Evolutionary conservation across 2,888 invertebrate species (phyloP).

Genomic region (Agonopterix arenella): DNA sequence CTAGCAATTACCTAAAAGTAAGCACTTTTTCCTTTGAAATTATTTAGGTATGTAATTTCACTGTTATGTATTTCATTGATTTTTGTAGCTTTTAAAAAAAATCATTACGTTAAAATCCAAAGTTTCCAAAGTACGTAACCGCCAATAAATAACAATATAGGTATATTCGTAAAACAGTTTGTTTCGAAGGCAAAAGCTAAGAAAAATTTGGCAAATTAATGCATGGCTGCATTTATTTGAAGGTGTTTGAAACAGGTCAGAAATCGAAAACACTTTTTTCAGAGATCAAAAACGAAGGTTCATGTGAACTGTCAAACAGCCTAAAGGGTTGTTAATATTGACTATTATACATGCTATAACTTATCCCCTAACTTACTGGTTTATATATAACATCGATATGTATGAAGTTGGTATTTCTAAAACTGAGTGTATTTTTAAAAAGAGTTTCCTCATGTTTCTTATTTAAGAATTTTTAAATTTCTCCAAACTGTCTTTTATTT

Average conservation of each 20-base stretch:
- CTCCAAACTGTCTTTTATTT: conserved; percentile 26
- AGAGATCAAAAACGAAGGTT: conserved; percentile 1
- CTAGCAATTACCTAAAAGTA: no score
- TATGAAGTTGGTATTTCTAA: conserved; percentile 68
- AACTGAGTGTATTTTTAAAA: conserved; percentile 49
- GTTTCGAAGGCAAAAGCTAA: conserved; percentile 51
- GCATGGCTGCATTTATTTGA: no score
- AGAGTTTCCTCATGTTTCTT: conserved; percentile 14
- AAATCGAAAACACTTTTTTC: neutral
- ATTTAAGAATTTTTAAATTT: conserved; percentile 24
- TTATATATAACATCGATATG: conserved; percentile 74
- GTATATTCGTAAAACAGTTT: conserved; percentile 40
- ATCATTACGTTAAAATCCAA: neutral
- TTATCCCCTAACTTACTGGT: conserved; percentile 46
- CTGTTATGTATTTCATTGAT: no score
- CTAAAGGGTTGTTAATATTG: conserved; percentile 56
- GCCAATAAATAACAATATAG: conserved; percentile 11
- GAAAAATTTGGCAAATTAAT: conserved; percentile 13
- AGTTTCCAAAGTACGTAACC: conserved; percentile 6
- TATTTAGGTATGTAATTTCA: no score
- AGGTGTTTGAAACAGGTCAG: no score
- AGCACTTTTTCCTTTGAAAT: no score
- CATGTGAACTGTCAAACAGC: conserved; percentile 64
- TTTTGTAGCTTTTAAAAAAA: no score
- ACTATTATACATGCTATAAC: conserved; percentile 60